phyloP scores from a whole-genome alignment of 2,797 vertebrate genomes.

The Eulemur mongoz region DNA sequence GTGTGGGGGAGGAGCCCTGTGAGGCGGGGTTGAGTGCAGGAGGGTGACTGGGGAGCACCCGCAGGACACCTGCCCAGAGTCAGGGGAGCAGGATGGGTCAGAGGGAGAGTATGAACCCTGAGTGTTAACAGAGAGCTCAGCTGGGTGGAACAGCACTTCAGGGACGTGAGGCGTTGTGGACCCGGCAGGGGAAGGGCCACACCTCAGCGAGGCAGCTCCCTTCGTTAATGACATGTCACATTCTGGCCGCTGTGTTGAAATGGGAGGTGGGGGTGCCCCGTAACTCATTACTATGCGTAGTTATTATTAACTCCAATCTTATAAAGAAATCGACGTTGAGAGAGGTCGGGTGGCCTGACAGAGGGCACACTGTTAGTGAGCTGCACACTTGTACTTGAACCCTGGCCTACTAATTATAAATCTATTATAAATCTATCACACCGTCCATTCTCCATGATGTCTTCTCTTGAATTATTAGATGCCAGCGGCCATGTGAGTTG shows the following conservation, averaged over 20 bases:
- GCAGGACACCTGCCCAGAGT: background rate
- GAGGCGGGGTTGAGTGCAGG: background rate
- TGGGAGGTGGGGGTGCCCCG: rapidly evolving
- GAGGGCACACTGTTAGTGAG: background rate
- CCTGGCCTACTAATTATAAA: background rate
- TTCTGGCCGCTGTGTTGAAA: background rate
- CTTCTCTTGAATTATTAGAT: background rate
- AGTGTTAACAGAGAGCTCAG: background rate
- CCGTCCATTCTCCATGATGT: background rate
- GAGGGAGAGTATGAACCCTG: background rate
- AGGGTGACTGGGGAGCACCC: background rate
- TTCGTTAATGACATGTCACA: background rate
- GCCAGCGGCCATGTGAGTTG: background rate
- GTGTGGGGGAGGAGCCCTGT: rapidly evolving
- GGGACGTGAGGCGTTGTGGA: background rate
- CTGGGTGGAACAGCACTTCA: background rate
- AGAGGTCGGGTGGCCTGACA: background rate
- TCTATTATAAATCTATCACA: background rate
- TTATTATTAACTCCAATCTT: background rate
- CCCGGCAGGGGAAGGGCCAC: background rate
- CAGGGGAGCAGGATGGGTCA: rapidly evolving
- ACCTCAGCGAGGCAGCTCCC: background rate
- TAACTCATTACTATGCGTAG: background rate
- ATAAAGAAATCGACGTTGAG: background rate
- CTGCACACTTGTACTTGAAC: background rate